phyloP scores from a whole-genome alignment of 2,113 vertebrate genomes.

The Proteles cristata region DNA sequence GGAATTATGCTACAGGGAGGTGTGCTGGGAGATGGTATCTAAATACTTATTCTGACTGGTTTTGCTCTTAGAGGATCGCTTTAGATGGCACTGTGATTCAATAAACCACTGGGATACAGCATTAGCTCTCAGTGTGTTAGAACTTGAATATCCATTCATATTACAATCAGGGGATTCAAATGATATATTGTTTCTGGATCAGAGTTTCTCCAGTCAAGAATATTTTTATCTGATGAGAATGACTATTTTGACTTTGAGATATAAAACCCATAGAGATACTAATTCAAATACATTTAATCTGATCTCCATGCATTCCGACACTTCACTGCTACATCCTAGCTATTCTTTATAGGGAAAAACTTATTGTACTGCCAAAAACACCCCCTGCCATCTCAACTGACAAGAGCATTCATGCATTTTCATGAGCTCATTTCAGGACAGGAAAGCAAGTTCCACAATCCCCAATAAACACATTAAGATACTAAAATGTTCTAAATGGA shows the following conservation, averaged over 20 bases:
- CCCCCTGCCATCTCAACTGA: conserved; percentile 73
- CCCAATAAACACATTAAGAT: conserved; percentile 63
- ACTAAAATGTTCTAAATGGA: conserved; percentile 59
- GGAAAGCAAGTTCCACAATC: conserved; percentile 60
- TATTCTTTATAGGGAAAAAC: conserved; percentile 78
- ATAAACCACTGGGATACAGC: conserved; percentile 77
- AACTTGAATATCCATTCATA: conserved; percentile 81
- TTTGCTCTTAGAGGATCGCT: conserved; percentile 78
- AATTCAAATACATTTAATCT: conserved; percentile 85
- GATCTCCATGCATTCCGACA: conserved; percentile 79
- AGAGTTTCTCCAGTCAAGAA: conserved; percentile 83
- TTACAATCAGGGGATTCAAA: conserved; percentile 84
- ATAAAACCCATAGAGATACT: conserved; percentile 82
- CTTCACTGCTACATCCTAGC: conserved; percentile 75
- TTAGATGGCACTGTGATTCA: conserved; percentile 79
- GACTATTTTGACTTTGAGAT: conserved; percentile 83
- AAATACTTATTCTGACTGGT: conserved; percentile 74
- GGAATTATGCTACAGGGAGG: not conserved
- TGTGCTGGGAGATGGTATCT: conserved; percentile 48
- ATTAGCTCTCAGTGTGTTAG: conserved; percentile 80
- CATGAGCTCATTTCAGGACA: conserved; percentile 71
- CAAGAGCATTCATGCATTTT: conserved; percentile 76
- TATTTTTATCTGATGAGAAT: conserved; percentile 85
- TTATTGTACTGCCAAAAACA: conserved; percentile 80
- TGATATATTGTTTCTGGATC: conserved; percentile 83